Evolutionary conservation across 2,113 vertebrate species (phyloP).

Genomic region (Oncorhynchus clarkii): DNA sequence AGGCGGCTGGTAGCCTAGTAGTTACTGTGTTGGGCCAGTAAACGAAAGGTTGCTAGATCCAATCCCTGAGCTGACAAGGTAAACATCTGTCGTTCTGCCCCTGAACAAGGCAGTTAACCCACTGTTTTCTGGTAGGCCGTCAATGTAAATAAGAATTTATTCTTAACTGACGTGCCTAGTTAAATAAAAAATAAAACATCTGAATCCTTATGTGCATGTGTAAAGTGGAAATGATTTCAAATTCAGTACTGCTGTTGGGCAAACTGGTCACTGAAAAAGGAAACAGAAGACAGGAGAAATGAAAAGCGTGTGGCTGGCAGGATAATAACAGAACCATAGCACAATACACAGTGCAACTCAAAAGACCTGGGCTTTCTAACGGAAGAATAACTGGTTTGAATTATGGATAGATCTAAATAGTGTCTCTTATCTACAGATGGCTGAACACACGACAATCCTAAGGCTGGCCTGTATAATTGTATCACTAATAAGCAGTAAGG

Average conservation of each 20-base stretch:
- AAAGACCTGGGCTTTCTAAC: conserved; percentile 79
- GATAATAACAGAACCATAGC: conserved; percentile 73
- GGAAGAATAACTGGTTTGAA: conserved; percentile 91
- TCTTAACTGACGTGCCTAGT: too few relatives aligned
- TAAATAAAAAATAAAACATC: too few relatives aligned
- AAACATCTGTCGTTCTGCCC: too few relatives aligned
- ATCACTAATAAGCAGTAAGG: conserved; percentile 99
- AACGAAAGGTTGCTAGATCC: too few relatives aligned
- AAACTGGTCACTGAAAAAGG: conserved; percentile 57
- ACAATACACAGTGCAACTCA: conserved; percentile 78
- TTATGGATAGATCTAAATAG: conserved; percentile 95
- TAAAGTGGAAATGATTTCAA: neutral
- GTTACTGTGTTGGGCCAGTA: too few relatives aligned
- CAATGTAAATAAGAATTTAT: too few relatives aligned
- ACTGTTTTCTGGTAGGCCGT: too few relatives aligned
- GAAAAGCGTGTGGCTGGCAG: conserved; percentile 77
- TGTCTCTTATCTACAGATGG: conserved; percentile 92
- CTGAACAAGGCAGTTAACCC: too few relatives aligned
- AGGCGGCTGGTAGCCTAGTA: too few relatives aligned
- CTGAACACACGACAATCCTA: conserved; percentile 91
- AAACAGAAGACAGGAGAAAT: conserved; percentile 80
- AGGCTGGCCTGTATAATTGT: conserved; percentile 90
- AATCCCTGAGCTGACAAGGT: too few relatives aligned
- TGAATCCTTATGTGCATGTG: neutral
- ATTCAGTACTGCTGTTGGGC: neutral